Conservation (phyloP, 2,797 vertebrate species). For the Coilia nasus region DNA sequence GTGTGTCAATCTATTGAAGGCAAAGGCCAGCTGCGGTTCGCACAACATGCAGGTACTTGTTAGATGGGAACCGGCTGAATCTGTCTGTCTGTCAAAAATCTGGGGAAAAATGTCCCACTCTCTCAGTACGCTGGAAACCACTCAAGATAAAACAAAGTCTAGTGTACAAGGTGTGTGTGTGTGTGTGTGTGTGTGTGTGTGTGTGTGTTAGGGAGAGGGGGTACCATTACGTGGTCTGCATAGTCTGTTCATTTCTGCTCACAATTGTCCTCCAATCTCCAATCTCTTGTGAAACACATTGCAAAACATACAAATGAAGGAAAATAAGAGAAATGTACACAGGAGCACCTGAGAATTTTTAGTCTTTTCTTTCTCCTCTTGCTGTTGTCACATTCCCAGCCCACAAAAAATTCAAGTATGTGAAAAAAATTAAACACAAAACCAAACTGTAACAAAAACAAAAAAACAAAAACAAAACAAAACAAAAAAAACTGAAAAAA, state of each 20-base stretch:
- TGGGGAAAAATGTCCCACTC: conserved; percentile 24
- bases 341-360: conserved; percentile 91
- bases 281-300: conserved; percentile 69
- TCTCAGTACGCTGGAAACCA: background rate
- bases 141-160: background rate
- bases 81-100: conserved; percentile 12
- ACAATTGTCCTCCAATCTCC: conserved; percentile 66
- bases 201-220: conserved; percentile 19
- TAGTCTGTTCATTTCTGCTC: conserved; percentile 74
- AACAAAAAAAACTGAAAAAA: conserved; percentile 71
- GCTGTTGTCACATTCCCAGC: conserved; percentile 76
- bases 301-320: conserved; percentile 60
- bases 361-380: conserved; percentile 81
- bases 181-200: background rate
- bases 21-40: conserved; percentile 63
- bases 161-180: background rate
- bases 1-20: conserved; percentile 57
- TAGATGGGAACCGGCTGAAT: conserved; percentile 36
- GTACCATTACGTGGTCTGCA: conserved; percentile 77
- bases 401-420: conserved; percentile 85
- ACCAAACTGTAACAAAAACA: background rate
- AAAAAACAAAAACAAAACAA: conserved; percentile 39
- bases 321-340: conserved; percentile 71
- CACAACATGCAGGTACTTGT: conserved; percentile 55
- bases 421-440: conserved; percentile 69